Evolutionary conservation across 1,140 invertebrate genomes (phyloP), one percentile per base, ranked within the genome.

Genomic region (Onthophagus taurus): DNA sequence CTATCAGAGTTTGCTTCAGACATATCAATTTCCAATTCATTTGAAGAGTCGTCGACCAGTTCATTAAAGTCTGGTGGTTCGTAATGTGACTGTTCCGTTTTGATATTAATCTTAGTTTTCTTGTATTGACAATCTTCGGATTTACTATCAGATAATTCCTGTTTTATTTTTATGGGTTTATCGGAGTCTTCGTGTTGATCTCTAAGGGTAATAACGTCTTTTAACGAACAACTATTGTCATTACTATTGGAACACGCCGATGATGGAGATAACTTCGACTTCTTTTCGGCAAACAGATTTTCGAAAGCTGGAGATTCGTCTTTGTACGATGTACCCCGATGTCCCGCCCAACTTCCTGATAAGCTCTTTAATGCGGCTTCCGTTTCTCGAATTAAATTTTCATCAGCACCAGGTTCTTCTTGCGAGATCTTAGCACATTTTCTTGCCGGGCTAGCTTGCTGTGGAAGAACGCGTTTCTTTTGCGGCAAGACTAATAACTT

Each of bases 251-350:
- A 76, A n/a, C 69, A 71, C 1, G 72, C 71, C 2, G 77, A 76
- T 4, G 77, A 76, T 3, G 76, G 77, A 9, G 78, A 74, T 59
- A 79, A 70, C 61, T 81, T 81, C 0, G 69, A 61, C 53, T 83
- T 78, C 58, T 86, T 89, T 54, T 89, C 85, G 52, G 85, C 83
- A 52, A 89, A 89, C 1, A 89, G 66, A 61, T 88, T 89, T 54
- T 89, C 86, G 53, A 89, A 89, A 23, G 77, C 76, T 1, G 84
- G 83, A 36, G 77, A 77, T 45, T 86, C 83, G 42, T 86, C 83
- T 41, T 78, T 78, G 48, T 82, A 81, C 11, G 74, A 61, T 12
- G 74, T 75, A 9, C 74, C 72, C 13, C 77, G 64, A 1, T 79
- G 72, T 2, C 78, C 80, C 1, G 78, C 74, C 83, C 85, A 88